A percentile compares a stretch with the other conserved stretches of the same genome.
phyloP scores from a whole-genome alignment of 2,888 invertebrate species.

The Halocaridina rubra region DNA sequence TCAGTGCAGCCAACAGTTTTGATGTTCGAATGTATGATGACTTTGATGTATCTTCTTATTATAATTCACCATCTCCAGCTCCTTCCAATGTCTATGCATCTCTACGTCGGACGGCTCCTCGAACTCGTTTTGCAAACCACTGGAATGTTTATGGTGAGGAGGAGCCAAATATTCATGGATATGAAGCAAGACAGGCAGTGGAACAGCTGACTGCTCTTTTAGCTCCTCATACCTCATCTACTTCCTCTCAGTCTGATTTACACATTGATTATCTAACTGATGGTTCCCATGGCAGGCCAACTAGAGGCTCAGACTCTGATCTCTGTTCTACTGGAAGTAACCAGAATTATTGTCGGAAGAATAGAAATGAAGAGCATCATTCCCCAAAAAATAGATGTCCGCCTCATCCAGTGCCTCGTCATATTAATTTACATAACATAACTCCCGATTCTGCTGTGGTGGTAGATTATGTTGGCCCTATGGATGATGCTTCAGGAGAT shows the following conservation, averaged over 20 bases:
- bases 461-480: conserved; percentile 18
- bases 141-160: conserved; percentile 15
- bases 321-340: conserved; percentile 41
- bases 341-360: neutral
- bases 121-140: conserved; percentile 21
- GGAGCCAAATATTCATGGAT: conserved; percentile 8
- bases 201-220: conserved; percentile 36
- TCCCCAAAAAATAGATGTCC: neutral
- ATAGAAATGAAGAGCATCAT: neutral
- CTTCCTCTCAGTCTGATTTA: conserved; percentile 1
- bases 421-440: conserved; percentile 20
- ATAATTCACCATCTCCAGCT: conserved; percentile 39
- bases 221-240: conserved; percentile 20
- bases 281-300: neutral
- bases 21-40: conserved; percentile 65
- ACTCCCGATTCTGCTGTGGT: conserved; percentile 44
- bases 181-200: conserved; percentile 35
- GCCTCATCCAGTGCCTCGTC: conserved; percentile 17
- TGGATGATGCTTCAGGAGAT: conserved; percentile 40
- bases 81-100: conserved; percentile 54
- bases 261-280: conserved; percentile 4
- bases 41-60: conserved; percentile 56
- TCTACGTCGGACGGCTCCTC: conserved; percentile 21
- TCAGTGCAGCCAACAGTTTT: conserved; percentile 67
- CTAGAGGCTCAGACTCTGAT: conserved; percentile 45